A percentile compares a stretch with the other conserved stretches of the same genome.
phyloP scores from a whole-genome alignment of 2,113 vertebrate species.

The Probosciger aterrimus region DNA sequence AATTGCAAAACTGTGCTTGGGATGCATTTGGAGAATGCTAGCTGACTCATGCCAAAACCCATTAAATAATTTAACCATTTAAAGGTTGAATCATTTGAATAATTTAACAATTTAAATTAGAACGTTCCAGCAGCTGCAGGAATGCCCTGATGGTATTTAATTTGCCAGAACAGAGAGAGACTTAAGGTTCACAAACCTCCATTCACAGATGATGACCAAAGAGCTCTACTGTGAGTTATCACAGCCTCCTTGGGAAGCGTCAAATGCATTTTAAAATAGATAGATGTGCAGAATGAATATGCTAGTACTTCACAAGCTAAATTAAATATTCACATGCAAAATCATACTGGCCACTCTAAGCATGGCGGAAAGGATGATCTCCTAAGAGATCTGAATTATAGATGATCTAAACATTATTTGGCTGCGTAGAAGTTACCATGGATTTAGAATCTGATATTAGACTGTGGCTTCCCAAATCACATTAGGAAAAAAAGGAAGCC shows the following conservation, averaged over 20 bases:
- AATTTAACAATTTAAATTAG: not conserved
- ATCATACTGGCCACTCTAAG: not conserved
- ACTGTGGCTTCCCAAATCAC: not conserved
- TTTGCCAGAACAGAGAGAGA: not conserved
- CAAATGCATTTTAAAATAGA: not conserved
- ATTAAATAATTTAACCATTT: conserved; percentile 14
- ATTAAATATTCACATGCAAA: not conserved
- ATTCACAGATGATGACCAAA: not conserved
- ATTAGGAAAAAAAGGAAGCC: not conserved
- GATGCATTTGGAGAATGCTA: not conserved
- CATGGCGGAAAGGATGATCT: not conserved
- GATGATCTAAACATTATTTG: not conserved
- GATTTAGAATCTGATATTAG: not conserved
- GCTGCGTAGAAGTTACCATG: not conserved
- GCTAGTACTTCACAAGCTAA: not conserved
- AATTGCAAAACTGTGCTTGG: not conserved
- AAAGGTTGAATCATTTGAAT: not conserved
- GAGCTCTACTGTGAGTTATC: not conserved
- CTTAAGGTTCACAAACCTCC: not conserved
- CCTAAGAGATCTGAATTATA: not conserved
- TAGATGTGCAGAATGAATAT: not conserved
- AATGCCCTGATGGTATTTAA: not conserved
- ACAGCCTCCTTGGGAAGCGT: not conserved
- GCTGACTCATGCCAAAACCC: not conserved
- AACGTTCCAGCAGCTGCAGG: not conserved